A percentile compares a stretch with the other conserved stretches of the same genome.
Evolutionary conservation across 2,113 vertebrate genomes (phyloP).

Genomic region (Eptesicus fuscus): DNA sequence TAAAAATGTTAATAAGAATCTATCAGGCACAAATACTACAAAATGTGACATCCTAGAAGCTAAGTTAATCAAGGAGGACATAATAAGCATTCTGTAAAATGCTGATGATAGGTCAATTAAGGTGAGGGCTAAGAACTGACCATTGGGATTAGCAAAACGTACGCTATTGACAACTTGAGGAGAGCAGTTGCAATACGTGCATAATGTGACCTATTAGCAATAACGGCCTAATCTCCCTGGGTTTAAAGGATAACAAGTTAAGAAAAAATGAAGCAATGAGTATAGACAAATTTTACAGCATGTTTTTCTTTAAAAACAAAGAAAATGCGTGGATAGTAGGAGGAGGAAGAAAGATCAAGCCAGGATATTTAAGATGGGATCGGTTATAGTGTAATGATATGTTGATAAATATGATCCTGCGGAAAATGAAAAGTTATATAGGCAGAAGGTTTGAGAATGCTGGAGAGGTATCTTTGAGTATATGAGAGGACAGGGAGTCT

Average conservation of each 20-base stretch:
- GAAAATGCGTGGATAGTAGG: neutral
- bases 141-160: neutral
- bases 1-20: neutral
- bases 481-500: neutral
- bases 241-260: neutral
- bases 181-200: neutral
- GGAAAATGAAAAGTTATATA: neutral
- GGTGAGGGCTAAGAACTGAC: neutral
- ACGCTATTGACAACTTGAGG: neutral
- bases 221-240: neutral
- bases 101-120: neutral
- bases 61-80: neutral
- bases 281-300: neutral
- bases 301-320: neutral
- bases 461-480: neutral
- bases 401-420: neutral
- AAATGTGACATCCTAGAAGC: neutral
- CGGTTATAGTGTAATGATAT: neutral
- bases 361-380: neutral
- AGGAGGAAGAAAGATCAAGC: neutral
- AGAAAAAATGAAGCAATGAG: neutral
- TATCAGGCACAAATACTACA: neutral
- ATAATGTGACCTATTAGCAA: neutral
- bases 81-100: neutral
- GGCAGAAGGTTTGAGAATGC: neutral